phyloP scores from a whole-genome alignment of 2,888 invertebrate species.

The Campaea margaritaria region DNA sequence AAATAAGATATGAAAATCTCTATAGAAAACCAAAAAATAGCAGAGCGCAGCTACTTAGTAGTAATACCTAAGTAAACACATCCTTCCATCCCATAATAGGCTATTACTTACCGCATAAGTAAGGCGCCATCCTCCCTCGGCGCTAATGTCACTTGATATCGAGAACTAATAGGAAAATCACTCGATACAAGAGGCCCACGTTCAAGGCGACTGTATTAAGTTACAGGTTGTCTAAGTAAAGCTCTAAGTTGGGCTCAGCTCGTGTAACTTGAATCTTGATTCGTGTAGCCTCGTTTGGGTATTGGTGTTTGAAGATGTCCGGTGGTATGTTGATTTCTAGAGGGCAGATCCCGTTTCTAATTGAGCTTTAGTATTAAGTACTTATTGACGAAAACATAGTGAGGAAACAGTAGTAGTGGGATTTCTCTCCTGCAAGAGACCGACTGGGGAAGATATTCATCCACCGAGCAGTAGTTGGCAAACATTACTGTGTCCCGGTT shows the following conservation, averaged over 20 bases:
- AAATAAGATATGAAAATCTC: neutral
- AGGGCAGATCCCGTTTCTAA: too few relatives aligned
- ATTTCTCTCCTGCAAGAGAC: too few relatives aligned
- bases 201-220: constrained; percentile 12
- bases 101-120: neutral
- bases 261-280: constrained; percentile 16
- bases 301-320: neutral
- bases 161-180: constrained; percentile 19
- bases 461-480: too few relatives aligned
- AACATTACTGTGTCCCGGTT: too few relatives aligned
- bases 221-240: constrained; percentile 29
- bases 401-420: too few relatives aligned
- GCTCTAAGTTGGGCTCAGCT: constrained; percentile 13
- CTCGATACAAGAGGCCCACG: constrained; percentile 18
- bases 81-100: neutral
- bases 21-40: neutral
- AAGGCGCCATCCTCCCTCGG: constrained; percentile 28
- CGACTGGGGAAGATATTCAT: too few relatives aligned
- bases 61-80: neutral
- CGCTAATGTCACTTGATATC: constrained; percentile 31
- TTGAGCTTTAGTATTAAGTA: neutral
- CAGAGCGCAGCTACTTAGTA: neutral
- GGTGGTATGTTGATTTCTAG: neutral
- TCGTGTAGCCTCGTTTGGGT: constrained; percentile 6
- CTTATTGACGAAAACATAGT: too few relatives aligned